phyloP scores from a whole-genome alignment of 2,888 invertebrate genomes.

The Stegophylla sp. region DNA sequence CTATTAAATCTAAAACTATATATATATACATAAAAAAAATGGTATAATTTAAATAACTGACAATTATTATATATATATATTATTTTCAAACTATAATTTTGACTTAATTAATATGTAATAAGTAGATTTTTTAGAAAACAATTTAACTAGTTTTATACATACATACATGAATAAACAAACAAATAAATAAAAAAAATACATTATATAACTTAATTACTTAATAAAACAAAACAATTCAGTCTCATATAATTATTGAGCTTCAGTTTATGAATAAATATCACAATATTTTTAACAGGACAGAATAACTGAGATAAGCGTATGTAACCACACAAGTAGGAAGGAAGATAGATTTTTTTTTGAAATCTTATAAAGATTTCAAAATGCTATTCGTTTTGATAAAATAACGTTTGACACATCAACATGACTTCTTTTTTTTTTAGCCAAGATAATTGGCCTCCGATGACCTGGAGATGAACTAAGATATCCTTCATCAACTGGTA shows the following conservation, averaged over 20 bases:
- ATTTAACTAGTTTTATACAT: conserved; percentile 30
- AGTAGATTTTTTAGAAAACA: conserved; percentile 4
- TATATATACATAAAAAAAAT: too few relatives aligned
- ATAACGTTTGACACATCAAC: conserved; percentile 30
- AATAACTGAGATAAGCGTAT: conserved; percentile 1
- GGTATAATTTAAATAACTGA: not conserved
- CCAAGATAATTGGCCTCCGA: conserved; percentile 18
- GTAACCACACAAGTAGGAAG: conserved; percentile 1
- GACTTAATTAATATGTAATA: conserved; percentile 18
- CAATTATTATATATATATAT: too few relatives aligned
- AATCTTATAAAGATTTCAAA: conserved; percentile 12
- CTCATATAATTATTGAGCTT: conserved; percentile 38
- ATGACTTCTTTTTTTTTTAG: conserved; percentile 46
- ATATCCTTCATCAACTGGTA: conserved; percentile 48
- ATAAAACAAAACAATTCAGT: conserved; percentile 44
- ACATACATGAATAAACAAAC: conserved; percentile 37
- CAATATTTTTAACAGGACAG: conserved; percentile 22
- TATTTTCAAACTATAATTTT: conserved; percentile 8
- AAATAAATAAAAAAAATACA: not conserved
- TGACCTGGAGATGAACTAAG: conserved; percentile 41
- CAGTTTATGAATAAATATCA: conserved; percentile 50
- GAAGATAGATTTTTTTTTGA: conserved; percentile 10
- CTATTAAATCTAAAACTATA: too few relatives aligned
- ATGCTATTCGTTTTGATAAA: conserved; percentile 42
- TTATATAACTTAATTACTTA: not conserved